Evolutionary conservation across 2,888 invertebrate genomes (phyloP).

Genomic region (Cataglyphis albicans): DNA sequence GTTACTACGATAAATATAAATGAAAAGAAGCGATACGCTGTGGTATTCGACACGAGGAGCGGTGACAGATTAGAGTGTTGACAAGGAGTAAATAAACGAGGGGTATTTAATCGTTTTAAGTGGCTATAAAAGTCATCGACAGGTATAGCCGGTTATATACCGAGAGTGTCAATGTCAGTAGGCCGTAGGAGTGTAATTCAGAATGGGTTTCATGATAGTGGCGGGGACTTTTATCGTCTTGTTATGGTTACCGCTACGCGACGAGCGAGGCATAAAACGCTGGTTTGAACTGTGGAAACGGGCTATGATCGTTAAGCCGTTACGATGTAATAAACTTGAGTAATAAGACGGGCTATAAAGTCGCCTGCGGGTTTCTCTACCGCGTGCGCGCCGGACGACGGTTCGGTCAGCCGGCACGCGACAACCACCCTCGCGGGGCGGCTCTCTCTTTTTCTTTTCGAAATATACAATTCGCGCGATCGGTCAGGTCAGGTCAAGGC

Average conservation of each 20-base stretch:
- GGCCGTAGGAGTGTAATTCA: slow-evolving; percentile 78
- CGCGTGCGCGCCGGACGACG: slow-evolving; percentile 79
- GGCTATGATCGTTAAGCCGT: slow-evolving; percentile 84
- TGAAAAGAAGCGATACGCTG: slow-evolving; percentile 50
- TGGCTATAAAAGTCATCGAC: slow-evolving; percentile 83
- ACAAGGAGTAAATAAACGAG: slow-evolving; percentile 65
- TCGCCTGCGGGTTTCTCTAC: slow-evolving; percentile 76
- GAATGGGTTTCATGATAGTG: slow-evolving; percentile 80
- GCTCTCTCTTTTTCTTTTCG: slow-evolving; percentile 52
- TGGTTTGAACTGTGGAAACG: slow-evolving; percentile 70
- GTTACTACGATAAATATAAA: slow-evolving; percentile 56
- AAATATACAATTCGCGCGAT: slow-evolving; percentile 54
- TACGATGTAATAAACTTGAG: slow-evolving; percentile 85
- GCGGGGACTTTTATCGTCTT: slow-evolving; percentile 78
- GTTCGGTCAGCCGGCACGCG: slow-evolving; percentile 82
- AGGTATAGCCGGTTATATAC: slow-evolving; percentile 65
- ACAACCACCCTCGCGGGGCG: slow-evolving; percentile 77
- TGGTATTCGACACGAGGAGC: slow-evolving; percentile 56
- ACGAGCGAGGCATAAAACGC: slow-evolving; percentile 71
- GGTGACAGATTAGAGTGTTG: slow-evolving; percentile 65
- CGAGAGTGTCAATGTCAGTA: slow-evolving; percentile 81
- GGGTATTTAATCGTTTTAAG: slow-evolving; percentile 76
- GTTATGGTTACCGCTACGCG: slow-evolving; percentile 79
- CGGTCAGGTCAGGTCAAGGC: slow-evolving; percentile 50
- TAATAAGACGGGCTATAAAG: slow-evolving; percentile 84